Evolutionary conservation across 2,797 vertebrate species (phyloP).

Genomic region (Synanceia verrucosa): DNA sequence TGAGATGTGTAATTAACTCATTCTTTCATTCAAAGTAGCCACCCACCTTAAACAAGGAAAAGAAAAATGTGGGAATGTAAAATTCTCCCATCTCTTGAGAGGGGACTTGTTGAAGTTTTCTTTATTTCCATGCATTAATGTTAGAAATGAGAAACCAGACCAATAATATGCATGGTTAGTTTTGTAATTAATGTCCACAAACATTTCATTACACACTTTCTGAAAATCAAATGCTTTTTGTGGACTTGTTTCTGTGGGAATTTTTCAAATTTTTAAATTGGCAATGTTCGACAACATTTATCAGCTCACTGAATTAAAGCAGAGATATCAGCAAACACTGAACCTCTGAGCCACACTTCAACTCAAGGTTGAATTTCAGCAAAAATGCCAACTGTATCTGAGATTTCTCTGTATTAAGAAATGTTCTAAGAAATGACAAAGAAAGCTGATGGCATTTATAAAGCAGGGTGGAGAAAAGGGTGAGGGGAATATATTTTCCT

Average conservation of each 20-base stretch:
- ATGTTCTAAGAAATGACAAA: slow-evolving; percentile 9
- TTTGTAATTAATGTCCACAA: slow-evolving; percentile 18
- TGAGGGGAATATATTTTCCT: slow-evolving; percentile 19
- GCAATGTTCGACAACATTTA: background rate
- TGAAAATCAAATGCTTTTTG: background rate
- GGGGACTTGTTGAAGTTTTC: slow-evolving; percentile 50
- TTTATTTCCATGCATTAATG: slow-evolving; percentile 76
- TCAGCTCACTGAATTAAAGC: slow-evolving; percentile 12
- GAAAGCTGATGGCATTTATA: slow-evolving; percentile 14
- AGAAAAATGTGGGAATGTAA: slow-evolving; percentile 3
- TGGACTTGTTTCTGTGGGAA: background rate
- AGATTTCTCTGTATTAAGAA: slow-evolving; percentile 10
- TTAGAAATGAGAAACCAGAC: slow-evolving; percentile 72
- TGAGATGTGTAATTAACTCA: slow-evolving; percentile 76
- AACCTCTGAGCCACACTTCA: slow-evolving; percentile 2
- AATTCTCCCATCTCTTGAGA: slow-evolving; percentile 74
- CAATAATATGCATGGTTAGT: slow-evolving; percentile 17
- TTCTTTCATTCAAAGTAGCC: slow-evolving; percentile 32
- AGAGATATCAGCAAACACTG: slow-evolving; percentile 21
- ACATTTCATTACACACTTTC: background rate
- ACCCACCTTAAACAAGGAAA: slow-evolving; percentile 23
- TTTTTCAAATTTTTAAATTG: background rate
- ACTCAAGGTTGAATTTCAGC: background rate
- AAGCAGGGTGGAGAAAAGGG: slow-evolving; percentile 3
- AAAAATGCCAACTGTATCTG: slow-evolving; percentile 23